Evolutionary conservation across 64 coral and sea anemone species (phyloP).

Genomic region (Porites australiensis): DNA sequence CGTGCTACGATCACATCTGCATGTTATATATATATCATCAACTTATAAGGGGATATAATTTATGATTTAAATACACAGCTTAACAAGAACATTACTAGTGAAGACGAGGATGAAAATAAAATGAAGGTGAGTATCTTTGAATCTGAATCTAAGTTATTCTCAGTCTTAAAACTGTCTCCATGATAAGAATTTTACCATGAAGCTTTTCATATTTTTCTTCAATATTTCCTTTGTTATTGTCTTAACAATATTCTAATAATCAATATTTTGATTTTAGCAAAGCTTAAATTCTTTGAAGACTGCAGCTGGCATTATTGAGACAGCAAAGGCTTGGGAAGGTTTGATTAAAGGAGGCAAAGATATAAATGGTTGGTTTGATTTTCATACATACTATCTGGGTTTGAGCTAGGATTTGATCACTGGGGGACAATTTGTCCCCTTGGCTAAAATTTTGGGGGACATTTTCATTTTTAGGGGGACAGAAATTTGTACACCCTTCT

Average conservation of each 20-base stretch:
- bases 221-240: not conserved
- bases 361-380: slow-evolving; percentile 46
- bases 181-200: no score
- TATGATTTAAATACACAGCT: slow-evolving; percentile 12
- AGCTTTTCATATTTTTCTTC: not conserved
- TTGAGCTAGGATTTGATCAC: no score
- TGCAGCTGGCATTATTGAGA: slow-evolving; percentile 67
- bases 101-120: slow-evolving; percentile 64
- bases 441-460: no score
- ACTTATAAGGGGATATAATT: no score
- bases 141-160: not conserved
- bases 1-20: no score
- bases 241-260: not conserved
- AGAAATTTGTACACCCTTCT: no score
- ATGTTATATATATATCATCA: not conserved
- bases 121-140: slow-evolving; percentile 48
- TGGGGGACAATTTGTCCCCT: no score
- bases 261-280: slow-evolving; percentile 4
- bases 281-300: slow-evolving; percentile 62
- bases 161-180: no score
- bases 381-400: not conserved
- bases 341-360: slow-evolving; percentile 51
- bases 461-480: no score
- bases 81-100: slow-evolving; percentile 26
- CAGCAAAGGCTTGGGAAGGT: slow-evolving; percentile 29